These are phyloP conservation scores for Oreotrochilus melanogaster DNA, from an alignment of 2,113 vertebrate genomes.

Conservation along the genomic window DNA sequence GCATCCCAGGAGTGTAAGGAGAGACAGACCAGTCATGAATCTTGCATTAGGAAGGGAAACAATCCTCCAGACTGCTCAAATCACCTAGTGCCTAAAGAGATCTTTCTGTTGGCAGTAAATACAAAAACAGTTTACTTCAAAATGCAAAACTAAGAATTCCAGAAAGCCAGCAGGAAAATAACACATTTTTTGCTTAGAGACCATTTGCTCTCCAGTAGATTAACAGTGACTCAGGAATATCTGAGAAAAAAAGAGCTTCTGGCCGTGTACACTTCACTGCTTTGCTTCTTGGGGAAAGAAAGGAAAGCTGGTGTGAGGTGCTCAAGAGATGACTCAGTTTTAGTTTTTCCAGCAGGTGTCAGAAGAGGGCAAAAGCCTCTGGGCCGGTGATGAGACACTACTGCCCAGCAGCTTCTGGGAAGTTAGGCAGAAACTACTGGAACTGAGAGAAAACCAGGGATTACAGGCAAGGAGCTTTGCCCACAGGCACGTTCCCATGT, in stretches of 20 bases:
- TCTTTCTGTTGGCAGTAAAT: constrained; percentile 26
- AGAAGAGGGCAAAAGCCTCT: neutral
- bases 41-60: constrained; percentile 66
- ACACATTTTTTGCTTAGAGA: neutral
- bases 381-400: rapidly evolving
- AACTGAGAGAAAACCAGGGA: neutral
- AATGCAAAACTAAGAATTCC: neutral
- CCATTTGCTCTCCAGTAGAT: neutral
- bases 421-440: neutral
- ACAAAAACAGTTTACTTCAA: neutral
- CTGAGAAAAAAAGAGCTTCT: neutral
- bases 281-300: neutral
- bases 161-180: neutral
- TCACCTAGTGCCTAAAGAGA: constrained; percentile 10
- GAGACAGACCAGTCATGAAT: constrained; percentile 58
- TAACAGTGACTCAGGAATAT: neutral
- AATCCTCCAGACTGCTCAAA: constrained; percentile 10
- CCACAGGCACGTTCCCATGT: rapidly evolving
- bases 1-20: constrained; percentile 36
- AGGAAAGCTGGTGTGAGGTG: neutral
- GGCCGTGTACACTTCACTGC: rapidly evolving
- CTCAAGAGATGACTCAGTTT: neutral
- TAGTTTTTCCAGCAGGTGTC: neutral
- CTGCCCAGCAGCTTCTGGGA: neutral
- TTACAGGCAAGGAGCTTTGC: neutral